Base-by-base conservation (phyloP, 2,113 vertebrate genomes). In the Psophia crepitans region DNA sequence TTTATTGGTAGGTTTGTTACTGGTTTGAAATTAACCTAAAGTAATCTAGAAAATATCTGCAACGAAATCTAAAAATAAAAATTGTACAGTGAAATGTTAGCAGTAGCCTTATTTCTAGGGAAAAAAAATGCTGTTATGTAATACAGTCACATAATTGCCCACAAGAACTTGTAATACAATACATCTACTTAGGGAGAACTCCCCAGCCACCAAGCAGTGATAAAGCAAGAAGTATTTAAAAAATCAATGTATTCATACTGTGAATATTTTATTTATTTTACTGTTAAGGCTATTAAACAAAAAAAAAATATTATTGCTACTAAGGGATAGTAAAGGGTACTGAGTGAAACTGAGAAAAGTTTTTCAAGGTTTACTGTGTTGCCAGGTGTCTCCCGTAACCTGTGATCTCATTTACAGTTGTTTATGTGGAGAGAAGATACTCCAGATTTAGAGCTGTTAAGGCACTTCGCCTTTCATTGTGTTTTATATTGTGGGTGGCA, bases 21-120 rank as follows among this genome's bases (percentile, higher is more conserved):
- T 77, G 41, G 30, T 5, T 63, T 92, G 58, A 93, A 85, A 90
- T 65, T 65, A 83, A 86, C 41, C 41, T 90, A 58, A 71, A 48
- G 44, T 84, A 86, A 76, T 64, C 26, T 74, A 65, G 30, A 57
- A 90, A 90, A 74, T 51, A 90, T 43, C 46, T 64, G 46, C 75
- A 56, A 51, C 84, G 51, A 63, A 88, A 88, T 81, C 41, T 90
- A 79, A 90, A 96, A 91, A 75, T 22, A 71, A 51, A 85, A 69
- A 33, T 12, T 69, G 13, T 61, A 37, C 32, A 37, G 48, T 75
- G 79, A 64, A 90, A 58, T 66, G 21, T 68, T 77, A 90, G 43
- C 22, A 63, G 57, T 70, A 89, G 79, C 75, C 74, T 93, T 93
- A 21, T 97, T 93, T 93, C 90, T 94, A 92, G 84, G 76, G 83